Conservation (phyloP, 2,888 invertebrate species). For the Alcis repandata region DNA sequence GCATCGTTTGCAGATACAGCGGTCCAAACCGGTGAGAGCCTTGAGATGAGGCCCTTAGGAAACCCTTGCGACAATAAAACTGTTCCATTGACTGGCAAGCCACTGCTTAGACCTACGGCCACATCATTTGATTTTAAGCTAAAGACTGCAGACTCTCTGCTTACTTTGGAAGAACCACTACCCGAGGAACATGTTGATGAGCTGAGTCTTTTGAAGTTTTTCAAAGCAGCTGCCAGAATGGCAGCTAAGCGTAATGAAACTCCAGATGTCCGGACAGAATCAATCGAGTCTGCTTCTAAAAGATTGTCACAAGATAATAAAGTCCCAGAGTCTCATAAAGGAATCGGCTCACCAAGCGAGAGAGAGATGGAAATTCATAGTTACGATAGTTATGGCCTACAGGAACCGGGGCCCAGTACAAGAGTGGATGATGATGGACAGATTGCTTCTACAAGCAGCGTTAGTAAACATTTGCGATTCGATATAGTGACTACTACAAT, state of each 20-base stretch:
- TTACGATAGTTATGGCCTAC: conserved; percentile 49
- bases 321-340: conserved; percentile 4
- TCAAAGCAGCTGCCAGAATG: conserved; percentile 54
- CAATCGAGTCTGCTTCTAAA: conserved; percentile 39
- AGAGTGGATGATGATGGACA: conserved; percentile 9
- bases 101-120: neutral
- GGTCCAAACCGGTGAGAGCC: conserved; percentile 73
- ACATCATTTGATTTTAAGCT: conserved; percentile 14
- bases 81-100: neutral
- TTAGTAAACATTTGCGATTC: conserved; percentile 66
- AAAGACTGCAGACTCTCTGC: conserved; percentile 30
- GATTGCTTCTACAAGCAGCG: conserved; percentile 12
- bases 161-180: conserved; percentile 37
- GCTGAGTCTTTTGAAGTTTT: conserved; percentile 64
- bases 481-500: conserved; percentile 62
- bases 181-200: conserved; percentile 53
- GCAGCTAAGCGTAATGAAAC: conserved; percentile 24
- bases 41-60: conserved; percentile 57
- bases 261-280: conserved; percentile 16
- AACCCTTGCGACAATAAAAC: conserved; percentile 8
- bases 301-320: conserved; percentile 11
- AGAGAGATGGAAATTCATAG: conserved; percentile 57
- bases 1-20: conserved; percentile 50
- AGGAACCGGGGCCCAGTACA: conserved; percentile 33
- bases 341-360: conserved; percentile 50